phyloP scores from a whole-genome alignment of 2,888 invertebrate species.

The Salpingus planirostris region DNA sequence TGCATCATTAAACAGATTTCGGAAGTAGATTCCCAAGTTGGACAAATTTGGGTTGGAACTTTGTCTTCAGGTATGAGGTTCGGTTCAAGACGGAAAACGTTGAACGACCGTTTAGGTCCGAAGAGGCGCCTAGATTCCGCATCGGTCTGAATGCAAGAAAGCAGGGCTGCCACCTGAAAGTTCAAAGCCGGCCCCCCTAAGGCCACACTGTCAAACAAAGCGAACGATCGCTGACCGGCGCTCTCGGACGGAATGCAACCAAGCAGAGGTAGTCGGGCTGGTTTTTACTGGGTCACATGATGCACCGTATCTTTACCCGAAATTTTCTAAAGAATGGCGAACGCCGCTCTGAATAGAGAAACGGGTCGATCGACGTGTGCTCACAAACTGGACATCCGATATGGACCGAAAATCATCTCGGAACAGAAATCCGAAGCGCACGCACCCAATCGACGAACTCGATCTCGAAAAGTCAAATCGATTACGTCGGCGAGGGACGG shows the following conservation, averaged over 20 bases:
- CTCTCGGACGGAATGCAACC: slow-evolving; percentile 5
- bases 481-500: slow-evolving; percentile 5
- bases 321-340: not conserved
- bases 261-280: slow-evolving; percentile 7
- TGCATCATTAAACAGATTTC: no score
- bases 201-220: slow-evolving; percentile 2
- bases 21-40: no score
- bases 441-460: slow-evolving; percentile 5
- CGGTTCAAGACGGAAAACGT: not conserved
- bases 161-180: no score
- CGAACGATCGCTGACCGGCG: not conserved
- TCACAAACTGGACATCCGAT: no score
- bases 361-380: no score
- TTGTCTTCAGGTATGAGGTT: no score
- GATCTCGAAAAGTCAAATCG: slow-evolving; percentile 5
- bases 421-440: no score
- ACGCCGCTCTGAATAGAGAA: no score
- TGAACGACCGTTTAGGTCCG: not conserved
- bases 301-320: not conserved
- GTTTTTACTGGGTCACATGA: slow-evolving; percentile 6
- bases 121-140: no score
- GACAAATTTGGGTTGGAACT: no score
- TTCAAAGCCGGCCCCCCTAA: not conserved
- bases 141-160: no score
- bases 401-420: no score